Conservation (phyloP, 2,113 vertebrate species). For the Scartelaos histophorus region DNA sequence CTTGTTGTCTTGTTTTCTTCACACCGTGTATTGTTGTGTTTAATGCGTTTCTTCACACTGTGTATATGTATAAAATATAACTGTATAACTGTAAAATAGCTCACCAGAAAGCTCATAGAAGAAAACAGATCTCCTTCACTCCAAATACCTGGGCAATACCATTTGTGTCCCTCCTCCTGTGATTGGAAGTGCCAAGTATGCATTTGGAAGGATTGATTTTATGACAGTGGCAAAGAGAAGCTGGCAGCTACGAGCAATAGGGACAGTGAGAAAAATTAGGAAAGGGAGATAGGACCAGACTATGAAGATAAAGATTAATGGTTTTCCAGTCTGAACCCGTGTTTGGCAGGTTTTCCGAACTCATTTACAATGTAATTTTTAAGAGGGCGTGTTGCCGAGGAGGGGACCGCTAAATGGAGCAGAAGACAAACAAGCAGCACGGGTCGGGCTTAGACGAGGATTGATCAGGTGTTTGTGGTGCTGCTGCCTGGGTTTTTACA, state of each 20-base stretch:
- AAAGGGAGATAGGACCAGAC: conserved; percentile 24
- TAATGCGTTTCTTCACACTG: neutral
- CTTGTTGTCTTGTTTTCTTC: no score
- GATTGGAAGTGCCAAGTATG: conserved; percentile 45
- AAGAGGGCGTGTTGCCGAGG: conserved; percentile 15
- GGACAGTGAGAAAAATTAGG: conserved; percentile 28
- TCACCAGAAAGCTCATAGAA: neutral
- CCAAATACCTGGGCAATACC: conserved; percentile 17
- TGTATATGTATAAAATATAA: neutral
- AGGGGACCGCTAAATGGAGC: conserved; percentile 28
- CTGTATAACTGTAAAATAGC: neutral
- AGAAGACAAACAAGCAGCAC: conserved; percentile 39
- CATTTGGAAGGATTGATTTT: conserved; percentile 62
- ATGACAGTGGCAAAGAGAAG: conserved; percentile 36
- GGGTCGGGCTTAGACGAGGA: conserved; percentile 48
- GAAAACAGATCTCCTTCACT: neutral
- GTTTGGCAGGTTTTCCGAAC: conserved; percentile 45
- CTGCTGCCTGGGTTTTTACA: conserved; percentile 15
- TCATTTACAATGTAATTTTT: conserved; percentile 46
- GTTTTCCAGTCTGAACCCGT: conserved; percentile 29
- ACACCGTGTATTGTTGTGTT: neutral
- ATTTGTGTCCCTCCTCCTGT: conserved; percentile 30
- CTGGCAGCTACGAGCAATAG: conserved; percentile 24
- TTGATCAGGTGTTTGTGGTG: conserved; percentile 35
- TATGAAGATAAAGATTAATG: conserved; percentile 63